phyloP scores from a whole-genome alignment of 2,888 invertebrate genomes.

The Acleris literana region DNA sequence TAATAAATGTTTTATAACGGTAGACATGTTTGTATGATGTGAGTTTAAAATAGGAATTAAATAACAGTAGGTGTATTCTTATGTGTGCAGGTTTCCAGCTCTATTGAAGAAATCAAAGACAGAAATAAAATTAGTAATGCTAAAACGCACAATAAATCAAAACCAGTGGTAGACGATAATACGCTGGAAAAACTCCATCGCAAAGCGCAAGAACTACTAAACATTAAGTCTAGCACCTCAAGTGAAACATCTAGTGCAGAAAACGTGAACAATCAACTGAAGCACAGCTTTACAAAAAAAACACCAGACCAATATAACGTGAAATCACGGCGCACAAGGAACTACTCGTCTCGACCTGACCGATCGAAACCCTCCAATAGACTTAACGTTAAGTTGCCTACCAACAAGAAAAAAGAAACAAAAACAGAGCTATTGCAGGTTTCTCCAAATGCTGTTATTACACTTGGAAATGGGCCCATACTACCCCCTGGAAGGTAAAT shows the following conservation, averaged over 20 bases:
- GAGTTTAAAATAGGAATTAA: background rate
- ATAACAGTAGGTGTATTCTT: no score
- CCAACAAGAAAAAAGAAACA: constrained; percentile 37
- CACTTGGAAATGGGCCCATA: constrained; percentile 40
- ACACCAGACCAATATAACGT: background rate
- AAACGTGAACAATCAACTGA: constrained; percentile 24
- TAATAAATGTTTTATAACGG: constrained; percentile 15
- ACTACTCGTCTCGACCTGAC: background rate
- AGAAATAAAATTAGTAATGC: constrained; percentile 12
- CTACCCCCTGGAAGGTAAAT: constrained; percentile 45
- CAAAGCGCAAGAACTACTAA: constrained; percentile 72
- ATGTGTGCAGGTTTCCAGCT: constrained; percentile 16
- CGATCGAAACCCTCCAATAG: constrained; percentile 5
- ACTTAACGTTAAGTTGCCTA: constrained; percentile 6
- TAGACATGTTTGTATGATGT: background rate
- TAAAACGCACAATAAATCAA: constrained; percentile 39
- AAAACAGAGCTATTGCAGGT: constrained; percentile 40
- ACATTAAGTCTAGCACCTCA: constrained; percentile 61
- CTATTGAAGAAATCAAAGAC: constrained; percentile 17
- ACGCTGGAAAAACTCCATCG: constrained; percentile 69
- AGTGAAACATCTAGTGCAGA: constrained; percentile 60
- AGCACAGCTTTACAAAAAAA: background rate
- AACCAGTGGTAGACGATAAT: constrained; percentile 52
- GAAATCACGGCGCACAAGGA: constrained; percentile 4
- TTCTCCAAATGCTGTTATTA: constrained; percentile 20